phyloP scores from a whole-genome alignment of 2,888 invertebrate species.

The Latrodectus elegans region DNA sequence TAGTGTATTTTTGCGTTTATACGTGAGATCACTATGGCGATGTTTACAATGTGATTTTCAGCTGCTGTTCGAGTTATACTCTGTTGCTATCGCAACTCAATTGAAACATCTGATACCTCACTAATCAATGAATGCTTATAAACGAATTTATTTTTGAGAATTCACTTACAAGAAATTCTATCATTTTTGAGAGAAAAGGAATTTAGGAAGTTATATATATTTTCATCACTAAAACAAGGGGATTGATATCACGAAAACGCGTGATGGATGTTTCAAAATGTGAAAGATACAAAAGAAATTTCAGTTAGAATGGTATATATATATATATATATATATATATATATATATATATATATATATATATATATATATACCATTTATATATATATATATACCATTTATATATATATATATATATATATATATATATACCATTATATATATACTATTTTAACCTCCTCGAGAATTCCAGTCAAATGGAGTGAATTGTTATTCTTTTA shows the following conservation, averaged over 20 bases:
- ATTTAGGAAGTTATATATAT: too few species aligned
- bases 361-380: neutral
- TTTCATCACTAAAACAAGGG: too few species aligned
- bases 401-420: too few species aligned
- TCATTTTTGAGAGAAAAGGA: neutral
- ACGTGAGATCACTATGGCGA: conserved; percentile 32
- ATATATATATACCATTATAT: too few species aligned
- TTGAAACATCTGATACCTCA: neutral
- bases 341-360: neutral
- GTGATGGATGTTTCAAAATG: too few species aligned
- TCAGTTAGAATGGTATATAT: neutral
- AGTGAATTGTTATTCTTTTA: too few species aligned
- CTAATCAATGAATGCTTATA: neutral
- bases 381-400: too few species aligned
- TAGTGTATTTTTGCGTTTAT: neutral
- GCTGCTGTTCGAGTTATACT: neutral
- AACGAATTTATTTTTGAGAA: neutral
- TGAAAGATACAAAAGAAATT: neutral
- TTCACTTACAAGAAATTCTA: neutral
- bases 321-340: neutral
- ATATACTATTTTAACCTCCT: too few species aligned
- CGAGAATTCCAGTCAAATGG: too few species aligned
- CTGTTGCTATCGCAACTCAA: conserved; percentile 25
- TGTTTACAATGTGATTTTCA: conserved; percentile 8
- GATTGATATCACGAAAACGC: too few species aligned